phyloP scores from a whole-genome alignment of 2,113 vertebrate genomes.

The Propithecus coquereli region DNA sequence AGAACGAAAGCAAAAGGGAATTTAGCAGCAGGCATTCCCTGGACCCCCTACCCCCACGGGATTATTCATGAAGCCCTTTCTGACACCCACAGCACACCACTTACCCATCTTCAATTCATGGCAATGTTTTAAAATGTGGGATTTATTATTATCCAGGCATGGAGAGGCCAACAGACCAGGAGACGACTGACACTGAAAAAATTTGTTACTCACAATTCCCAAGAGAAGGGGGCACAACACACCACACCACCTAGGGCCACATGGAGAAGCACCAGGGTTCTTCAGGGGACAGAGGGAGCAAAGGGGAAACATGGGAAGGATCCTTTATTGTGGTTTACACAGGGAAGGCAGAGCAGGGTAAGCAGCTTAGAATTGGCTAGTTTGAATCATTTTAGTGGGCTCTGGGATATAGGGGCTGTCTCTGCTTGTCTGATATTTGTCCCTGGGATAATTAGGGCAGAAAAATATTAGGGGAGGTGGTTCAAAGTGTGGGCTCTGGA shows the following conservation, averaged over 20 bases:
- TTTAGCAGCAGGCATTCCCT: background rate
- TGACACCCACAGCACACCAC: background rate
- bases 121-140: background rate
- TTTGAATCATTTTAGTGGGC: background rate
- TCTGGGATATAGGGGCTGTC: no score
- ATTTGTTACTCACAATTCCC: background rate
- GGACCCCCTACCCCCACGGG: background rate
- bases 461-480: background rate
- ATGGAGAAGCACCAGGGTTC: no score
- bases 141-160: background rate
- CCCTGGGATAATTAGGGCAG: background rate
- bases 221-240: background rate
- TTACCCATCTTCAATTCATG: background rate
- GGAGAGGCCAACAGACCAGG: background rate
- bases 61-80: background rate
- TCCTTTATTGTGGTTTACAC: background rate
- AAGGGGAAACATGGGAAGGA: background rate
- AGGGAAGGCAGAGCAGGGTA: background rate
- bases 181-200: background rate
- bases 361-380: background rate
- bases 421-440: background rate
- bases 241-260: background rate
- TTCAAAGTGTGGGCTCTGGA: background rate
- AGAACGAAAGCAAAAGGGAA: background rate
- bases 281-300: background rate